phyloP scores from a whole-genome alignment of 2,113 vertebrate genomes.

The Stomatorhinus ivindoensis region DNA sequence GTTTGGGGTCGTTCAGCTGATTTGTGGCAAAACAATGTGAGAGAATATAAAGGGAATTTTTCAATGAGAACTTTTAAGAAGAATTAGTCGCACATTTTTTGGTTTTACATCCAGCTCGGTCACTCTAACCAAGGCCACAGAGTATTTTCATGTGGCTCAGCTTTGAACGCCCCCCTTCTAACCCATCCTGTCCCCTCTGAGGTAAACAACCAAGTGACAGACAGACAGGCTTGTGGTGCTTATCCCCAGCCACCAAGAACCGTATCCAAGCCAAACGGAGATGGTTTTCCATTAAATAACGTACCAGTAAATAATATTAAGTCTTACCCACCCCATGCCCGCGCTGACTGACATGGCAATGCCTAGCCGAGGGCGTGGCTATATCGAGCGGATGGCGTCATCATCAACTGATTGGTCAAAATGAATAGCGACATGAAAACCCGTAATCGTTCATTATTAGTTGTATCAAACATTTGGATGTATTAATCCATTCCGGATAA shows the following conservation, averaged over 20 bases:
- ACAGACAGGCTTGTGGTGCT: neutral
- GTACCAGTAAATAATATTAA: neutral
- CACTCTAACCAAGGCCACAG: neutral
- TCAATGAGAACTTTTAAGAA: neutral
- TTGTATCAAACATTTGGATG: neutral
- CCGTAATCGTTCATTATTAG: neutral
- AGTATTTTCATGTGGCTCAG: neutral
- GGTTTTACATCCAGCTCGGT: neutral
- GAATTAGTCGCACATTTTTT: neutral
- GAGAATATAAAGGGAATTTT: neutral
- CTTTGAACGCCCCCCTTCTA: neutral
- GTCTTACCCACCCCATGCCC: neutral
- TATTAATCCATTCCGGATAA: neutral
- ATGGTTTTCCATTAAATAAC: neutral
- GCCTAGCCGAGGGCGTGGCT: neutral
- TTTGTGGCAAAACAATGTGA: neutral
- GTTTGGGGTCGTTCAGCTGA: neutral
- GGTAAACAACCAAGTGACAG: neutral
- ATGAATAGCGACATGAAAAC: neutral
- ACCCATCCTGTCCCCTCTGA: neutral
- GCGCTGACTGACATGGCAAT: neutral
- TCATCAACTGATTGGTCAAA: neutral
- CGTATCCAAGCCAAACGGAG: neutral
- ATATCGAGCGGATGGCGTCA: neutral
- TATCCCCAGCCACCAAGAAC: neutral